Evolutionary conservation across 2,797 vertebrate species (phyloP).

Genomic region (Poeciliopsis infans): DNA sequence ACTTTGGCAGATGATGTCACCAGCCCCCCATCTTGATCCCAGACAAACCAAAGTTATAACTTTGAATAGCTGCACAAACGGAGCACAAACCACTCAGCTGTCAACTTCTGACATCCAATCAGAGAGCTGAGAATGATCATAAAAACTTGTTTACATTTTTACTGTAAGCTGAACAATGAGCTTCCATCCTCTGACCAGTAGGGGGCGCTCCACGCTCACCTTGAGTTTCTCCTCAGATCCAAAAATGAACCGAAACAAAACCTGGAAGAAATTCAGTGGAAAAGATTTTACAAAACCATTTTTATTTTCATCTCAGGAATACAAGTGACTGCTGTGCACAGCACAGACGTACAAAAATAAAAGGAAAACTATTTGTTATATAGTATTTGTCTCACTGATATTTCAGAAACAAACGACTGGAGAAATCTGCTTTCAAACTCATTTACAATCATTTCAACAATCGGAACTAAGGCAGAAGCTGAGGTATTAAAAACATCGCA

Average conservation of each 20-base stretch:
- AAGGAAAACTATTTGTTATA: conserved; percentile 91
- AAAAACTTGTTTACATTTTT: no score
- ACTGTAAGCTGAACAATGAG: not conserved
- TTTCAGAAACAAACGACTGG: conserved; percentile 85
- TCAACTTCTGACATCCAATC: no score
- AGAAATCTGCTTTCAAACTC: conserved; percentile 84
- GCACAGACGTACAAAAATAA: conserved; percentile 96
- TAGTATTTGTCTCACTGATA: conserved; percentile 80
- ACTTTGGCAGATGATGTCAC: no score
- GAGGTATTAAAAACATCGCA: conserved; percentile 84
- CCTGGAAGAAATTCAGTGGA: conserved; percentile 7
- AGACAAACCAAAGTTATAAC: no score
- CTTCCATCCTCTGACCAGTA: conserved; percentile 17
- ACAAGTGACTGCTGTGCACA: conserved; percentile 93
- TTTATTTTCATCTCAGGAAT: conserved; percentile 88
- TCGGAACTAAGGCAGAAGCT: conserved; percentile 87
- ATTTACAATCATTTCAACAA: conserved; percentile 87
- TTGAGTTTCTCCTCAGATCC: not conserved
- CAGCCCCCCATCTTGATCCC: no score
- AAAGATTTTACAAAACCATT: conserved; percentile 82
- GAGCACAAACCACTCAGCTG: no score
- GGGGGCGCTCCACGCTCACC: conserved; percentile 36
- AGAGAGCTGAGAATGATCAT: no score
- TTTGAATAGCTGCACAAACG: no score
- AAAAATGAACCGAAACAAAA: not conserved